A percentile compares a stretch with the other conserved stretches of the same genome.
These are phyloP conservation scores for Strigamia maritima DNA, from an alignment of 2,888 invertebrate species.

Conservation along the genomic window DNA sequence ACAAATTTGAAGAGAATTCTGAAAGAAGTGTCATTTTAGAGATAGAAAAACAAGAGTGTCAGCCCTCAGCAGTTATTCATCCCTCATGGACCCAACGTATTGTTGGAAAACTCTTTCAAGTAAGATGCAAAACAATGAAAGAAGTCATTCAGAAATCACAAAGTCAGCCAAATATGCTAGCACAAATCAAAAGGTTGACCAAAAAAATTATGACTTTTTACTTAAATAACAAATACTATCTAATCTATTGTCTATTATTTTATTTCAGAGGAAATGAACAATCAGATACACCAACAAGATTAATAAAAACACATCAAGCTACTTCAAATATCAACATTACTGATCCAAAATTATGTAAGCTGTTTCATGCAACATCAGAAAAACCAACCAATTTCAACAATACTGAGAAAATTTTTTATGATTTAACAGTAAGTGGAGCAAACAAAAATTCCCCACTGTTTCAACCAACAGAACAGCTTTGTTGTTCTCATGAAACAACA, in stretches of 20 bases:
- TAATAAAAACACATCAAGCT: background rate
- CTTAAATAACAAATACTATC: background rate
- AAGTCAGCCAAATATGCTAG: background rate
- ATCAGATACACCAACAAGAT: background rate
- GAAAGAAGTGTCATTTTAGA: background rate
- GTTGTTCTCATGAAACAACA: background rate
- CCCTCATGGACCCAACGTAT: background rate
- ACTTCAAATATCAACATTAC: background rate
- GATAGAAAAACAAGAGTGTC: background rate
- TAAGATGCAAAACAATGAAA: background rate
- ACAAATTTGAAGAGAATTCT: background rate
- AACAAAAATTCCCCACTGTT: background rate
- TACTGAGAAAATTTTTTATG: background rate
- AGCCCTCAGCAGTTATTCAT: background rate
- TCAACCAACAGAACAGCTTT: background rate
- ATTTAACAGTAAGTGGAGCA: background rate
- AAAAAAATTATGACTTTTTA: background rate
- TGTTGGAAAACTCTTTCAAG: background rate
- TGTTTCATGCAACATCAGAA: background rate
- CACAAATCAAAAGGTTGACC: background rate
- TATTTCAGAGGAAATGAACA: background rate
- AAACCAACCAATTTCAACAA: background rate
- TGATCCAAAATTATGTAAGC: background rate
- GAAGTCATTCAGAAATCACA: background rate
- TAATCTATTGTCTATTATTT: background rate